phyloP scores from a whole-genome alignment of 2,113 vertebrate species.

The Aramus guarauna region DNA sequence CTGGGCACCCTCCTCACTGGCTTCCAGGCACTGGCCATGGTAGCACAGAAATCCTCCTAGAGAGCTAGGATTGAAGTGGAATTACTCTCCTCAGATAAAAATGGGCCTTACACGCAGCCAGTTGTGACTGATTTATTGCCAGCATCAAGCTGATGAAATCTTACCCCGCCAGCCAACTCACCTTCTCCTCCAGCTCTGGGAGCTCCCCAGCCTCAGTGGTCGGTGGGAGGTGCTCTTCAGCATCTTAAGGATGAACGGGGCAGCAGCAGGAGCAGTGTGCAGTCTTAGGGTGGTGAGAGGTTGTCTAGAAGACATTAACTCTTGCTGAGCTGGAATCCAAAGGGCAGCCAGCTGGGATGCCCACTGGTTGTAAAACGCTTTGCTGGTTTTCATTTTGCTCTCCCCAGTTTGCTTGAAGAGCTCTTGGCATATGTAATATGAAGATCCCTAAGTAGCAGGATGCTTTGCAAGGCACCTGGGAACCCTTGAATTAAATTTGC shows the following conservation, averaged over 20 bases:
- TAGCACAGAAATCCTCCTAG: background rate
- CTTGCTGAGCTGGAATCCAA: background rate
- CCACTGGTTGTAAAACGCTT: background rate
- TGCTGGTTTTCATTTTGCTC: background rate
- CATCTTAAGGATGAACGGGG: background rate
- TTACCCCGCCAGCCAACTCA: background rate
- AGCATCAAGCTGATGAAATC: background rate
- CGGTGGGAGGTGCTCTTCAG: background rate
- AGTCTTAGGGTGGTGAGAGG: background rate
- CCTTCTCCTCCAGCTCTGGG: background rate
- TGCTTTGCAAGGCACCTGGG: conserved; percentile 21
- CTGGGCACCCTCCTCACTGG: background rate
- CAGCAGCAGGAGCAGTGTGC: background rate
- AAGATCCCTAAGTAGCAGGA: conserved; percentile 6
- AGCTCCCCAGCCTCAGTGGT: background rate
- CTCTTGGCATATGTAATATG: background rate
- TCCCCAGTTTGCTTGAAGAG: background rate
- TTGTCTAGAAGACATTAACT: background rate
- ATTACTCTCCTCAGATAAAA: background rate
- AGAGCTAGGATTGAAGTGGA: background rate
- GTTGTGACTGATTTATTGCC: background rate
- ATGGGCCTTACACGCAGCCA: rapidly evolving
- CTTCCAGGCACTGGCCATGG: background rate
- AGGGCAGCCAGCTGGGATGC: background rate
- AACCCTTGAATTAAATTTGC: conserved; percentile 20